Conservation (phyloP, 2,113 vertebrate species). For the Eptesicus fuscus region DNA sequence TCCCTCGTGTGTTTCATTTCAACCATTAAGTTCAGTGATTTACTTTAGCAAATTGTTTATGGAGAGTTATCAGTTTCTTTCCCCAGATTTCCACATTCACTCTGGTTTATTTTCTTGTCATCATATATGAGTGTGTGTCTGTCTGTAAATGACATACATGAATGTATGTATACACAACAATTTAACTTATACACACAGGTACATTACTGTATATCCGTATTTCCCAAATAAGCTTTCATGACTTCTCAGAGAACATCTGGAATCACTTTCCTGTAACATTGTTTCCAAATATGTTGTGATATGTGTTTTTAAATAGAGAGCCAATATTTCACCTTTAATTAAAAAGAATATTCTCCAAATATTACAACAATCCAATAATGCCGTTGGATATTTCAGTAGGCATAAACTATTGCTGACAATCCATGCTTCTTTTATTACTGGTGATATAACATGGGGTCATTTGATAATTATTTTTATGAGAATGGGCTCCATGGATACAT, state of each 20-base stretch:
- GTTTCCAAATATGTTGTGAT: slow-evolving; percentile 47
- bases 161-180: slow-evolving; percentile 47
- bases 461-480: not conserved
- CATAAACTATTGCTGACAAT: not conserved
- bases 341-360: slow-evolving; percentile 44
- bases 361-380: not conserved
- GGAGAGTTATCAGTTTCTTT: slow-evolving; percentile 67
- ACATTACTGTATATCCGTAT: slow-evolving; percentile 20
- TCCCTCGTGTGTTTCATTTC: slow-evolving; percentile 71
- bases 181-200: slow-evolving; percentile 39
- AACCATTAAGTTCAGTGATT: slow-evolving; percentile 69
- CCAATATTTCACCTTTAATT: slow-evolving; percentile 62
- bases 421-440: not conserved
- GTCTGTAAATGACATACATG: slow-evolving; percentile 41
- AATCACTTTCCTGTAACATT: slow-evolving; percentile 56
- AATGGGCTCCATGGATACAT: not conserved
- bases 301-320: slow-evolving; percentile 42
- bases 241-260: slow-evolving; percentile 60
- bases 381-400: not conserved
- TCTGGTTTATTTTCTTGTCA: slow-evolving; percentile 73
- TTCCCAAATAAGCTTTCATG: slow-evolving; percentile 38
- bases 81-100: slow-evolving; percentile 56
- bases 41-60: slow-evolving; percentile 73
- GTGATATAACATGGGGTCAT: not conserved
- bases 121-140: slow-evolving; percentile 18